phyloP scores from a whole-genome alignment of 2,797 vertebrate genomes.

The Coilia nasus region DNA sequence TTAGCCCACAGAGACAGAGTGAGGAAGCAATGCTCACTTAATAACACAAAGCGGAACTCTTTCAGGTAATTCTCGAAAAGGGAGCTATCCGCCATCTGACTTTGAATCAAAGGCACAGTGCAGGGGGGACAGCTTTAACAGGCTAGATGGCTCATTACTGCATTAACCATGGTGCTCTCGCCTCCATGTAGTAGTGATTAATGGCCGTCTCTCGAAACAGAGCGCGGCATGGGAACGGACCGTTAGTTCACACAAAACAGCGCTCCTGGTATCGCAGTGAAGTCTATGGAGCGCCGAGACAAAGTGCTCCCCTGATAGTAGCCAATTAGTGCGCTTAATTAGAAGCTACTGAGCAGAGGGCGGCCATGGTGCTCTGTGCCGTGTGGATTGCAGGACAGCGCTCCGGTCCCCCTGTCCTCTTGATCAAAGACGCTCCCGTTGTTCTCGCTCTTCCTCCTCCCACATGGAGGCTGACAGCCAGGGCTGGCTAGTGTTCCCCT shows the following conservation, averaged over 20 bases:
- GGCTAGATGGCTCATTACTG: background rate
- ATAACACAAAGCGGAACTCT: background rate
- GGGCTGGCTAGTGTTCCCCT: background rate
- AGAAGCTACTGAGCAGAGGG: slow-evolving; percentile 58
- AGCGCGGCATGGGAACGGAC: background rate
- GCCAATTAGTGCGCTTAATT: slow-evolving; percentile 67
- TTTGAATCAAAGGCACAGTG: background rate
- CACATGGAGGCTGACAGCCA: background rate
- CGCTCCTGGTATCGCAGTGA: background rate
- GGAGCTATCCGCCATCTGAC: background rate
- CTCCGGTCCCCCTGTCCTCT: background rate
- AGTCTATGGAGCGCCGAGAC: slow-evolving; percentile 43
- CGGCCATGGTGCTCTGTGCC: background rate
- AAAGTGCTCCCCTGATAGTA: slow-evolving; percentile 47
- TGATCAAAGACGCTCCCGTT: background rate
- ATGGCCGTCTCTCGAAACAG: background rate
- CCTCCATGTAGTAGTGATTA: background rate
- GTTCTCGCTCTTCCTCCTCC: background rate
- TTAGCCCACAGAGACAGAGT: background rate
- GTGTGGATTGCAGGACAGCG: background rate
- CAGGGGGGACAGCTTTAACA: background rate
- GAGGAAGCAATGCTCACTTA: background rate
- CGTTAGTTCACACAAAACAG: slow-evolving; percentile 21
- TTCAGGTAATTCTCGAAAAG: background rate
- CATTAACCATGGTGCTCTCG: background rate